Conservation (phyloP, 2,888 invertebrate genomes). For the Bursaphelenchus okinawaensis region DNA sequence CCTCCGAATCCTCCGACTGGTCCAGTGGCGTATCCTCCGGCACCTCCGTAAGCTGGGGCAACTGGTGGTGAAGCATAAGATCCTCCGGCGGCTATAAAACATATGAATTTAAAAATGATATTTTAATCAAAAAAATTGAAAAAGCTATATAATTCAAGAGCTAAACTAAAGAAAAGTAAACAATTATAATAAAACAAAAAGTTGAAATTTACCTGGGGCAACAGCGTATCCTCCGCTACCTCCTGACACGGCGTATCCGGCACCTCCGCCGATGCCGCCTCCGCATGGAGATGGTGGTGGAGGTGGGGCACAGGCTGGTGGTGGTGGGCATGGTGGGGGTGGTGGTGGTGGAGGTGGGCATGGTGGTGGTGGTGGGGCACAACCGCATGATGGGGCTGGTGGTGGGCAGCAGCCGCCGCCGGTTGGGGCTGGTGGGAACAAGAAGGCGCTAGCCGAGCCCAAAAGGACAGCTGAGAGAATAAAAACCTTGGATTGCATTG, state of each 20-base stretch:
- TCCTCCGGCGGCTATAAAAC: background rate
- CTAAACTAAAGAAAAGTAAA: background rate
- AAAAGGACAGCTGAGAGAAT: conserved; percentile 6
- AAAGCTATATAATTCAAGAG: background rate
- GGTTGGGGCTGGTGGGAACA: conserved; percentile 6
- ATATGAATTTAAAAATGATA: background rate
- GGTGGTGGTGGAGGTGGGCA: conserved; percentile 15
- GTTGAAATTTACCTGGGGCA: background rate
- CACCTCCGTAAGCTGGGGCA: conserved; percentile 3
- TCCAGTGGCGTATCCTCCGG: background rate
- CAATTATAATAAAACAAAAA: background rate
- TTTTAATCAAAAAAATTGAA: background rate
- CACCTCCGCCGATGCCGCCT: conserved; percentile 6
- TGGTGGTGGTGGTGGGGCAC: conserved; percentile 13
- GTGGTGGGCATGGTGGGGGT: conserved; percentile 14
- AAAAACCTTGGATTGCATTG: conserved; percentile 12
- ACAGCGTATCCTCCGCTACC: conserved; percentile 7
- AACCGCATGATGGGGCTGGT: conserved; percentile 9
- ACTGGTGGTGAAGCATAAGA: conserved; percentile 13
- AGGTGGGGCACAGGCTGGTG: conserved; percentile 15
- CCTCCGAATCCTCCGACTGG: background rate
- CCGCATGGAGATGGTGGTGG: conserved; percentile 18
- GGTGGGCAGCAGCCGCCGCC: conserved; percentile 14
- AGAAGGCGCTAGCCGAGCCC: conserved; percentile 7
- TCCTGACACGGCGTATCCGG: conserved; percentile 18